Percentiles rank a stretch among this genome's conserved stretches.
phyloP scores from a whole-genome alignment of 2,113 vertebrate species.

The Forbesichthys agassizii region DNA sequence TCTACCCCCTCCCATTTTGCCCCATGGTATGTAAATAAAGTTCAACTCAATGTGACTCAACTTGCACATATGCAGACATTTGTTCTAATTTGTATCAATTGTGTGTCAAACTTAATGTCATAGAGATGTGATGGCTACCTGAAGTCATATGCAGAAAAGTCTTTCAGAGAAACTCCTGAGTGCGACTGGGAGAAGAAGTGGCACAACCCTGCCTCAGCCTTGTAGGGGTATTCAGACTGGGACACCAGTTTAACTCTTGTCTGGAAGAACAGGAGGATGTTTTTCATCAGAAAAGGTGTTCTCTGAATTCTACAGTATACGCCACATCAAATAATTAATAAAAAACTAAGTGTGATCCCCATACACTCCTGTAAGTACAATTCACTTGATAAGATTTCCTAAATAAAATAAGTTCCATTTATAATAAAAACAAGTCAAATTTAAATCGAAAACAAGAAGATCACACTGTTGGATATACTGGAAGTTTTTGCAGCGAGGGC shows the following conservation, averaged over 20 bases:
- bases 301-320: conserved; percentile 13
- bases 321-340: conserved; percentile 5
- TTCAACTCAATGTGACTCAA: conserved; percentile 2
- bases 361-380: too few relatives aligned
- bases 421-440: too few relatives aligned
- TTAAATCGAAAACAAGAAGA: too few relatives aligned
- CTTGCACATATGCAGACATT: neutral
- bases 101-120: neutral
- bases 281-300: conserved; percentile 30
- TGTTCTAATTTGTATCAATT: conserved; percentile 31
- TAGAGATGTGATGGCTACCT: conserved; percentile 72
- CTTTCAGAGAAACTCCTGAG: conserved; percentile 78
- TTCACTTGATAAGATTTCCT: neutral
- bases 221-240: conserved; percentile 84
- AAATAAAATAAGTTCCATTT: too few relatives aligned
- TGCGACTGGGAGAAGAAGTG: conserved; percentile 79
- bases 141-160: conserved; percentile 81
- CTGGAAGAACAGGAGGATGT: conserved; percentile 57
- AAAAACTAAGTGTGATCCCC: neutral
- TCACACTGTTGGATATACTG: too few relatives aligned
- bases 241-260: conserved; percentile 83
- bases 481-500: neutral
- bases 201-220: conserved; percentile 82
- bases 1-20: neutral
- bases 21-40: conserved; percentile 33